Conservation (phyloP, 2,797 vertebrate genomes). For the Gouania willdenowi region DNA sequence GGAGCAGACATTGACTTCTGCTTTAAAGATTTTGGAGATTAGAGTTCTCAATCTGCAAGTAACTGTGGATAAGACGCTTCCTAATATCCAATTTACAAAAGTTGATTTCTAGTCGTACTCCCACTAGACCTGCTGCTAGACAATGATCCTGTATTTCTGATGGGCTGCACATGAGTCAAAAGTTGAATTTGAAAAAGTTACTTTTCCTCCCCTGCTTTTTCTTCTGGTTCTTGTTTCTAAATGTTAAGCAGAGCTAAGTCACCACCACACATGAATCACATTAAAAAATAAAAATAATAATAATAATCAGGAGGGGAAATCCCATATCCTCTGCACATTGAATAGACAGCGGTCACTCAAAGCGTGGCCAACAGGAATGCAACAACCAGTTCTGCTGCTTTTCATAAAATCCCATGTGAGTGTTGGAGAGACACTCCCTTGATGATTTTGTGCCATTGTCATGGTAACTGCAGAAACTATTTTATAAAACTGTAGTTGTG, state of each 20-base stretch:
- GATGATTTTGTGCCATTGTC: conserved; percentile 37
- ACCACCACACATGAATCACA: conserved; percentile 40
- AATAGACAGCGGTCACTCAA: conserved; percentile 31
- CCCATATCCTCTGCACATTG: conserved; percentile 22
- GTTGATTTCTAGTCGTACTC: conserved; percentile 33
- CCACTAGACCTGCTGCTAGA: conserved; percentile 12
- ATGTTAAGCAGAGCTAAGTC: conserved; percentile 17
- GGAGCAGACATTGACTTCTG: conserved; percentile 35
- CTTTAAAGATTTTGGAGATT: conserved; percentile 64
- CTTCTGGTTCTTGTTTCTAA: conserved; percentile 9
- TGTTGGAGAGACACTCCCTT: conserved; percentile 30
- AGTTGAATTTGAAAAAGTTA: conserved; percentile 6
- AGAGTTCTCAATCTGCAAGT: conserved; percentile 44
- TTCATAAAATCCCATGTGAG: conserved; percentile 24
- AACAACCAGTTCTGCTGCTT: conserved; percentile 24
- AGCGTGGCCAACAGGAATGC: conserved; percentile 35
- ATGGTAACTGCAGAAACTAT: conserved; percentile 26
- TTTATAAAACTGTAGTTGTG: conserved; percentile 8
- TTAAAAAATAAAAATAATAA: conserved; percentile 18
- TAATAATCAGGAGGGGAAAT: conserved; percentile 37
- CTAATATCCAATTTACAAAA: conserved; percentile 57
- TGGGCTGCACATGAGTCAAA: conserved; percentile 9
- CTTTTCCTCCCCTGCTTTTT: too few species aligned
- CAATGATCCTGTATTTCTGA: conserved; percentile 5
- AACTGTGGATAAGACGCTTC: conserved; percentile 16